Base-by-base conservation (phyloP, 2,113 vertebrate genomes). In the Lophius piscatorius region DNA sequence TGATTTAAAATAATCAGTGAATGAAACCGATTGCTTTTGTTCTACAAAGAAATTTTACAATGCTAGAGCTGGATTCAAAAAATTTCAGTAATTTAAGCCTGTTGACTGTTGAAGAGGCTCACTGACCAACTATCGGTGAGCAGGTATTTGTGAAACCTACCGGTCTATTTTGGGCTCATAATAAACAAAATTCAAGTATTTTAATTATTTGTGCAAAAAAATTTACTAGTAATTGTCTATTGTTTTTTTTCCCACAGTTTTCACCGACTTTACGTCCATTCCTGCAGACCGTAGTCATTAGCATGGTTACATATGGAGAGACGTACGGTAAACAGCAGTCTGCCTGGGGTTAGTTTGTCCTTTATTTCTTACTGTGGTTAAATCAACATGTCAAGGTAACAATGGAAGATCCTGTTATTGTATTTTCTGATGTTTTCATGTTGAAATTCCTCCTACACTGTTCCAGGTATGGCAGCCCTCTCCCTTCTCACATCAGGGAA, bases 281-380 rank as follows among this genome's bases (percentile, higher is more conserved):
- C 80, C 91, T 97, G 21, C 95, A 97, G 80, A 94, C 94, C 2
- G 89, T 96, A 26, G 91, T 95, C 63, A 95, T 96, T 1, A 91
- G 94, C 66, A 93, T 97, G 82, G 91, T 97, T 34, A 93, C 95
- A 5, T 95, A 94, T 3, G 95, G 94, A 34, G 94, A 97, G 57
- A 93, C 91, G 18, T 97, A 92, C 50, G 91, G 91, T 6, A 94
- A 90, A 33, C 93, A 95, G 3, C 91, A 92, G 54, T 91, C 91
- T 0, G 88, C 92, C n/a, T 63, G 96, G 4, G 82, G 95, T 95
- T 49, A 92, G 92, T 87, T 1, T 31, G 9, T 14, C 29, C 8
- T 14, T 29, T 10, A 18, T 5, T 9, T 29, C 10, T 4, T 6
- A 26, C 1, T 39, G 1, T 22, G 0, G 2, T 11, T 1, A 31